Base-by-base conservation (phyloP, 2,888 invertebrate species). In the Pyrocoelia pectoralis region DNA sequence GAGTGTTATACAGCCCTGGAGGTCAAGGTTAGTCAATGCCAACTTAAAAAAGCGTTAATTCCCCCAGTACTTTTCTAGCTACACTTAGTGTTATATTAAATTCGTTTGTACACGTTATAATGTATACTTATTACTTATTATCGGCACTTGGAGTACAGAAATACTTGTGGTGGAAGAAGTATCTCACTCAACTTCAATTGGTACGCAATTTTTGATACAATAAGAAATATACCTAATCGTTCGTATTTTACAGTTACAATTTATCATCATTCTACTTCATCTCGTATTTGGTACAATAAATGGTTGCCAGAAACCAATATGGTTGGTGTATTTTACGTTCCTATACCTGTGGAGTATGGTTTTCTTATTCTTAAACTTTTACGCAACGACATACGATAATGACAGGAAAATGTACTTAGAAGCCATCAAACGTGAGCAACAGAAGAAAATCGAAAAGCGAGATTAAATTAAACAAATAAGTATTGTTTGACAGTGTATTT, bases 141-240 rank as follows among this genome's bases (percentile, higher is more conserved):
- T 89, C 95, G 0, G 94, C 95, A 0, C 84, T 95, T 70, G 95
- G 95, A 59, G 86, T 93, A 57, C 91, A 91, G 80, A 89, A 89
- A 74, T 95, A 90, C 79, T 85, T 95, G 56, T 95, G 94, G 94
- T 95, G 95, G 95, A 95, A 95, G 84, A 92, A 89, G 75, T 94
- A 95, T 79, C 85, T 95, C 77, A 95, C 95, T 5, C 86, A 88
- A n/a, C 81, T 95, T 73, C 95, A 95, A 82, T 93, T 95, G 89
- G 87, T 93, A 80, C 76, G 76, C 70, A 15, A n/a, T n/a, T n/a
- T 19, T 19, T 6, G 9, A 5, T 48, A 38, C 13, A 48, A 19
- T 51, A n/a, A n/a, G n/a, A n/a, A n/a, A n/a, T n/a, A n/a, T n/a
- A n/a, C n/a, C n/a, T n/a, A n/a, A n/a, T n/a, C n/a, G n/a, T n/a